Percentiles rank a stretch among this genome's conserved stretches.
Conservation (phyloP, 2,888 invertebrate species). For the Catocala sponsa region DNA sequence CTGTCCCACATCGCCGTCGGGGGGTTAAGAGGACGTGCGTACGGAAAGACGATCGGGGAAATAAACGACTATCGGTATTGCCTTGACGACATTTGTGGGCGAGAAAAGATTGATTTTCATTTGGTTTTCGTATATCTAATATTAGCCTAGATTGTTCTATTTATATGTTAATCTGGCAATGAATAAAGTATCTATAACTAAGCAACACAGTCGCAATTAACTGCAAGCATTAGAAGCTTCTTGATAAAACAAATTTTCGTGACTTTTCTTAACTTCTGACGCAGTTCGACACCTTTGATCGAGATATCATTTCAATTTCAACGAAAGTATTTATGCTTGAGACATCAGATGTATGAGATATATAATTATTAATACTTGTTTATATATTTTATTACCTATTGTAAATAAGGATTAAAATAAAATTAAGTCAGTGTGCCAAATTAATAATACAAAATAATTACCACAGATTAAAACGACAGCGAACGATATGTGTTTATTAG, state of each 20-base stretch:
- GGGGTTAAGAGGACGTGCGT: slow-evolving; percentile 66
- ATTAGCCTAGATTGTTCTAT: slow-evolving; percentile 18
- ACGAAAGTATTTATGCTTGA: no score
- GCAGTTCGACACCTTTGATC: no score
- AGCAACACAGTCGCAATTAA: no score
- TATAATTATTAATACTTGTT: no score
- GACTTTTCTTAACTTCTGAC: no score
- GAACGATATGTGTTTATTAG: slow-evolving; percentile 20
- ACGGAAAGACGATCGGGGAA: slow-evolving; percentile 50
- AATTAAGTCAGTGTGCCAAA: neutral
- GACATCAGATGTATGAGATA: no score
- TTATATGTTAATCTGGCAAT: slow-evolving; percentile 10
- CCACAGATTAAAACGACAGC: slow-evolving; percentile 24
- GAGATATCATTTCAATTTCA: no score
- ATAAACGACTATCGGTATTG: slow-evolving; percentile 69
- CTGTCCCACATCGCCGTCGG: slow-evolving; percentile 61
- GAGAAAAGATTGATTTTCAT: slow-evolving; percentile 62
- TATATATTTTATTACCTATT: no score
- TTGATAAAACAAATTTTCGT: no score
- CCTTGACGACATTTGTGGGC: slow-evolving; percentile 60
- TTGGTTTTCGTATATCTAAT: slow-evolving; percentile 48
- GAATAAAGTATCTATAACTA: no score
- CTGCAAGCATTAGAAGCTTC: no score
- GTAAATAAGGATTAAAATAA: no score
- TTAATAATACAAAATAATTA: slow-evolving; percentile 10